Evolutionary conservation across 2,888 invertebrate genomes (phyloP).

Genomic region (Salticus scenicus): DNA sequence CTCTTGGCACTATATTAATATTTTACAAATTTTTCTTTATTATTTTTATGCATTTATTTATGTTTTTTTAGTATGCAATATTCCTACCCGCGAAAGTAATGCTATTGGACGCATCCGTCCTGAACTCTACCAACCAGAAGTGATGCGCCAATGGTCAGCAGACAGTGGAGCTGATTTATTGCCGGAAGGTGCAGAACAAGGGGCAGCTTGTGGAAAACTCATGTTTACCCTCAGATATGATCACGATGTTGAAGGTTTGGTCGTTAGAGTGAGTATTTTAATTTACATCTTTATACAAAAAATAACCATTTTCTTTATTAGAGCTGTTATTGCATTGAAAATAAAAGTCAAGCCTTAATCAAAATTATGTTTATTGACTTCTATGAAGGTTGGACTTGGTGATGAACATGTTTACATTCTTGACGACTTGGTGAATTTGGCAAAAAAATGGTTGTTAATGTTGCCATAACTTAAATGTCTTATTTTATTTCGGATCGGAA

Average conservation of each 20-base stretch:
- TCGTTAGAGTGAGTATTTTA: constrained; percentile 82
- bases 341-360: background rate
- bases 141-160: constrained; percentile 83
- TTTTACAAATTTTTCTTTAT: too few relatives aligned
- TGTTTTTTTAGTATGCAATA: constrained; percentile 55
- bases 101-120: constrained; percentile 86
- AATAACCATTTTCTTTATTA: background rate
- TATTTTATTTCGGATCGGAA: too few relatives aligned
- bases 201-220: constrained; percentile 82
- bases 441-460: too few relatives aligned
- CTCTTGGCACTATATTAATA: too few relatives aligned
- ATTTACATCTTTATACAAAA: background rate
- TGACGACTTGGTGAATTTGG: too few relatives aligned
- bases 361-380: too few relatives aligned
- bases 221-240: constrained; percentile 88
- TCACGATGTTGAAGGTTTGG: constrained; percentile 86
- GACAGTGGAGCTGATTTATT: constrained; percentile 79
- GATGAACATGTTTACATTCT: too few relatives aligned
- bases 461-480: too few relatives aligned
- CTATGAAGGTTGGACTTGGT: too few relatives aligned
- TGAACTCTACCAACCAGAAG: constrained; percentile 85
- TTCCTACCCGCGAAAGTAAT: constrained; percentile 77
- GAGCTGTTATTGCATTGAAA: background rate
- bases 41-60: too few relatives aligned
- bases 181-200: constrained; percentile 80